Evolutionary conservation across 1,140 invertebrate species (phyloP), one percentile per base, ranked within the genome.

Genomic region (Battus philenor): DNA sequence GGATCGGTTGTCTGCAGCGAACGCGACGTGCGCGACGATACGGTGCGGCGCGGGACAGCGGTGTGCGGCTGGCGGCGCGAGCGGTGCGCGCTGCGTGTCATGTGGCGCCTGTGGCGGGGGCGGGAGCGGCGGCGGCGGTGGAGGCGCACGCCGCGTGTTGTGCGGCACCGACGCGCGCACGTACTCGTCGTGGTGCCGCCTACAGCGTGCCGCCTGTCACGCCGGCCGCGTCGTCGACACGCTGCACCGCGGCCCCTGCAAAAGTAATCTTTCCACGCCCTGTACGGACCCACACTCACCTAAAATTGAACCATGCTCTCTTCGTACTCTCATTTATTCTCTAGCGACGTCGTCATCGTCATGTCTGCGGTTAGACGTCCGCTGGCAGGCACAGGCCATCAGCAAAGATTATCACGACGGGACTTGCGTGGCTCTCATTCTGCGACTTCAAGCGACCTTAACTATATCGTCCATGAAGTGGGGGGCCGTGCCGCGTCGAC

Each of bases 181-280:
- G 0, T 97, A 97, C 80, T 86, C 89, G 13, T 95, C 93, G 27
- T 95, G 94, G 92, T 97, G 95, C 84, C 91, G 95, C 54, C 93
- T 97, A 90, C 90, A 93, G 61, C 90, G 93, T 59, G 93, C 94
- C 56, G 90, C 95, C 0, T 98, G 96, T 76, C 88, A 87, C 54
- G 93, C 90, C n/a, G 93, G 93, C 16, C 90, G 90, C 50, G 91
- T 93, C 46, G 90, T 96, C 38, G 93, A 95, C 56, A 92, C 93
- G 1, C 88, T 91, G 63, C 88, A 93, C 63, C 86, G 90, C 17
- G 94, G 94, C 39, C 89, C 89, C 47, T 95, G 94, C 71, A 73
- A 69, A 73, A 74, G 80, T 81, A 49, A 20, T 6, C 6, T 20
- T n/a, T n/a, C n/a, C n/a, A n/a, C n/a, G n/a, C n/a, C n/a, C n/a